phyloP scores from a whole-genome alignment of 2,113 vertebrate species.

The Theristicus caerulescens region DNA sequence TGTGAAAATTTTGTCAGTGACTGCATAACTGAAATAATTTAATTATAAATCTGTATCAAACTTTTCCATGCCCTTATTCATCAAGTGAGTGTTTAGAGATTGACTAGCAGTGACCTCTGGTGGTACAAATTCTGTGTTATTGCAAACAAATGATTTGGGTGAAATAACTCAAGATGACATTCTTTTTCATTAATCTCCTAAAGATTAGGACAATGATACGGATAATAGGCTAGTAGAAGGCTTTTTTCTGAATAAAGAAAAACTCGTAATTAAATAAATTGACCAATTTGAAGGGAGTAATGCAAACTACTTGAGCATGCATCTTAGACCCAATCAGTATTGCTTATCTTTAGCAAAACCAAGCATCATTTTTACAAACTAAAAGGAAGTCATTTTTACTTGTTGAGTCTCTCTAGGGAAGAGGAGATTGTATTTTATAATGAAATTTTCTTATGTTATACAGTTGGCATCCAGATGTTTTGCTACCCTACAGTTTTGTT shows the following conservation, averaged over 20 bases:
- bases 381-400: not conserved
- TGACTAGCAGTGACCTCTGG: conserved; percentile 55
- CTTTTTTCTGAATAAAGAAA: not conserved
- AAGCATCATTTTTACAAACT: not conserved
- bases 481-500: not conserved
- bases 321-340: not conserved
- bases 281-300: not conserved
- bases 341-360: not conserved
- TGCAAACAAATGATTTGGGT: not conserved
- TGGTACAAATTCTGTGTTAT: conserved; percentile 1
- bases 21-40: not conserved
- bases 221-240: not conserved
- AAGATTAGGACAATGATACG: not conserved
- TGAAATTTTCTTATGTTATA: not conserved
- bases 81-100: not conserved
- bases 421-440: not conserved
- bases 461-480: not conserved
- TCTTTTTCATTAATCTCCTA: not conserved
- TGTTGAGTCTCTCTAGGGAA: not conserved
- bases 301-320: not conserved
- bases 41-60: not conserved
- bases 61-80: not conserved
- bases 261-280: not conserved
- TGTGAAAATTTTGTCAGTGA: not conserved
- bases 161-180: not conserved